Base-by-base conservation (phyloP, 2,797 vertebrate species). In the Limnodromus scolopaceus region DNA sequence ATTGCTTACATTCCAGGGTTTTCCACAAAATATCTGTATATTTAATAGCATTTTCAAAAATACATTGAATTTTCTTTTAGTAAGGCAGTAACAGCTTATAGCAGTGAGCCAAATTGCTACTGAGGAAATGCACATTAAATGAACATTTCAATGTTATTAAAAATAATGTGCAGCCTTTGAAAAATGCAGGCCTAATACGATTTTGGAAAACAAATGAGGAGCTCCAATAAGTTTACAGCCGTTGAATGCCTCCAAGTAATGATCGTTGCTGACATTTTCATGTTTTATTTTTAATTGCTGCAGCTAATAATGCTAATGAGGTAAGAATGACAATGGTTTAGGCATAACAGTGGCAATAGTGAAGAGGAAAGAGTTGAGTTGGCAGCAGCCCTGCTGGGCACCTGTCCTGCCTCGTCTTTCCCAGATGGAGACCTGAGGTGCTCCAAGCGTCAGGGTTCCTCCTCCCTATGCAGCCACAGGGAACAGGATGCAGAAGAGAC, bases 221-320 rank as follows among this genome's bases (percentile, higher is more conserved):
- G 60, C 79, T 90, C n/a, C 9, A 74, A 13, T 84, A 93, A 94
- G 57, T 88, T 95, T 55, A 74, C 48, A 61, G 58, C 30, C 12
- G 0, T 16, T 61, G 83, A 30, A 71, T 55, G 34, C 70, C 60
- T 86, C 25, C 41, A 87, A 93, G 89, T 90, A 93, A 92, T 78
- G 70, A 76, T 38, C 16, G 32, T 58, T 97, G 69, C 77, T 72
- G 87, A 91, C 45, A 82, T 75, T 89, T 79, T 68, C 41, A 46
- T 84, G 65, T 41, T 87, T 96, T 95, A 76, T 84, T 97, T 97
- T 95, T 93, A 95, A 94, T 89, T 93, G 89, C 51, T 83, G 36
- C 48, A 80, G 66, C 58, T 93, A 96, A 91, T 93, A 94, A 87
- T 51, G 43, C 45, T 87, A 94, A 78, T 70, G 28, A 92, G 58